Conservation (phyloP, 2,888 invertebrate genomes). For the Lepidochrysops patricia region DNA sequence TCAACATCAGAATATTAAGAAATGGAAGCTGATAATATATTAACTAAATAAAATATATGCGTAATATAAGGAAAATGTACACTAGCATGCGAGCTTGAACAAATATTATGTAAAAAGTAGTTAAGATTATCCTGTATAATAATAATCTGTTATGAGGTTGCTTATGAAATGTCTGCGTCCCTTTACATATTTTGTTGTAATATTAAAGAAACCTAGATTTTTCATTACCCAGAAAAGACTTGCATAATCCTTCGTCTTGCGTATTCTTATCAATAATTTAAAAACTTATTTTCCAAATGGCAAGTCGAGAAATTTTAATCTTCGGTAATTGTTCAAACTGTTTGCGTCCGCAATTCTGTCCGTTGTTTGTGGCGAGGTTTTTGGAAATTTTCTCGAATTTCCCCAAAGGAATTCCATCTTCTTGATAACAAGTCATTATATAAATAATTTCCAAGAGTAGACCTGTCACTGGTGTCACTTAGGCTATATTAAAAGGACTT, state of each 20-base stretch:
- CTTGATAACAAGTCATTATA: background rate
- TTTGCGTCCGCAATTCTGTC: background rate
- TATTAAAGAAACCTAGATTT: no score
- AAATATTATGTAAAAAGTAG: no score
- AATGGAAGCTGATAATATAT: no score
- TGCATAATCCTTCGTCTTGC: background rate
- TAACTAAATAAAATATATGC: no score
- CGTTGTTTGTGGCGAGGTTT: background rate
- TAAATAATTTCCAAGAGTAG: background rate
- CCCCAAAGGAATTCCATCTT: background rate
- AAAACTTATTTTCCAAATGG: background rate
- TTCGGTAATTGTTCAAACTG: background rate
- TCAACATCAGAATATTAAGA: no score
- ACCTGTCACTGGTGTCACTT: background rate
- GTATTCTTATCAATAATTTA: background rate
- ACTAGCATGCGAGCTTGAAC: no score
- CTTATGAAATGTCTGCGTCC: no score
- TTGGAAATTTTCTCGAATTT: background rate
- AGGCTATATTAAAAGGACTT: background rate
- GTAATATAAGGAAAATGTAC: no score
- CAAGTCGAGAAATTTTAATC: background rate
- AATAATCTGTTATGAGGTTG: no score
- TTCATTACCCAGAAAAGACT: no score
- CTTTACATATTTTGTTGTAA: no score
- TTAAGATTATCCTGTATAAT: no score